phyloP scores from a whole-genome alignment of 2,888 invertebrate species.

The Ceraclea dissimilis region DNA sequence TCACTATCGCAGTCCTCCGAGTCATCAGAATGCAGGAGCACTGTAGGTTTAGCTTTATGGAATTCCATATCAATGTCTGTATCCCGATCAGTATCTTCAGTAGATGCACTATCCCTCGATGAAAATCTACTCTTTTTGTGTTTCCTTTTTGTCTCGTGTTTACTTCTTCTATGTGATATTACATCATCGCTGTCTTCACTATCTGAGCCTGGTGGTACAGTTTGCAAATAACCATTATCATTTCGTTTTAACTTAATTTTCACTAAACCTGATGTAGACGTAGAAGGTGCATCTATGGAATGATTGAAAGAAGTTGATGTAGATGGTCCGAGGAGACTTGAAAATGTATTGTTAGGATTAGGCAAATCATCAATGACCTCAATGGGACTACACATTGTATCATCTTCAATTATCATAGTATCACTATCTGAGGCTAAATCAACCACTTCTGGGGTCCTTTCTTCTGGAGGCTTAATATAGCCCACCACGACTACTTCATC shows the following conservation, averaged over 20 bases:
- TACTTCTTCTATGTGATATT: neutral
- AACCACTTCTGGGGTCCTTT: slow-evolving; percentile 59
- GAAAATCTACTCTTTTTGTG: slow-evolving; percentile 3
- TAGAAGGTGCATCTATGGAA: slow-evolving; percentile 13
- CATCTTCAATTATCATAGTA: slow-evolving; percentile 33
- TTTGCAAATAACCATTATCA: neutral
- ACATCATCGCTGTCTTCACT: slow-evolving; percentile 10
- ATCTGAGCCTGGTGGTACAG: slow-evolving; percentile 10
- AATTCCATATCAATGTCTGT: slow-evolving; percentile 9
- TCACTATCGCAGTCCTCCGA: neutral
- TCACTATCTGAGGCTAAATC: slow-evolving; percentile 53
- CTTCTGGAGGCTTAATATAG: slow-evolving; percentile 58
- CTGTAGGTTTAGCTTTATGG: neutral
- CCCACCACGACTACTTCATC: slow-evolving; percentile 56
- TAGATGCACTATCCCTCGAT: slow-evolving; percentile 16
- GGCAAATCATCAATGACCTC: slow-evolving; percentile 10
- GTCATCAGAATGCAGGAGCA: neutral
- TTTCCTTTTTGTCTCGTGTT: slow-evolving; percentile 6
- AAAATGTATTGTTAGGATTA: neutral
- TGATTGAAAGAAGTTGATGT: neutral
- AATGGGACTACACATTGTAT: slow-evolving; percentile 7
- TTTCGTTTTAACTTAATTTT: slow-evolving; percentile 19
- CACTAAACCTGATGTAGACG: slow-evolving; percentile 21
- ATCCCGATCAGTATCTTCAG: slow-evolving; percentile 20
- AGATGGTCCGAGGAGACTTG: neutral